These are phyloP conservation scores for Amblyteles armatorius DNA, from an alignment of 2,888 invertebrate species.

Conservation along the genomic window DNA sequence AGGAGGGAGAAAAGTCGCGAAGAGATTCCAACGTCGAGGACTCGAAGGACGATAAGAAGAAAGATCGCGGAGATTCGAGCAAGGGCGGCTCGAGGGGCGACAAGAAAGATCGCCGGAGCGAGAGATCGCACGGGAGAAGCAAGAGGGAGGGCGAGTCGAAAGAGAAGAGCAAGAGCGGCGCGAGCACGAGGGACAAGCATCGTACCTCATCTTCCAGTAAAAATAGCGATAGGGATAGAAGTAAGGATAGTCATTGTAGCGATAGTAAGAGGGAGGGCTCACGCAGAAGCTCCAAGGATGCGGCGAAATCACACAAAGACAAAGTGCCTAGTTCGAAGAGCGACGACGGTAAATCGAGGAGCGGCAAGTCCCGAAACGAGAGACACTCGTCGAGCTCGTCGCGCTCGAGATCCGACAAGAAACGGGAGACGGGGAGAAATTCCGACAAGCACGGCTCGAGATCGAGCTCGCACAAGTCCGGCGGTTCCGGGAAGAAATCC, in stretches of 20 bases:
- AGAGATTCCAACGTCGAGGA: constrained; percentile 35
- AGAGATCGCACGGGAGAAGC: constrained; percentile 65
- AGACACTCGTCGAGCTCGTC: constrained; percentile 78
- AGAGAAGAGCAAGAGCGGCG: constrained; percentile 76
- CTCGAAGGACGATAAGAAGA: constrained; percentile 60
- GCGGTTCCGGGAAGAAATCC: constrained; percentile 74
- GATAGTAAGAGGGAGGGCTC: constrained; percentile 70
- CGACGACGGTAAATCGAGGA: constrained; percentile 64
- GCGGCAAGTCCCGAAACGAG: constrained; percentile 74
- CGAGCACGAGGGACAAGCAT: constrained; percentile 72
- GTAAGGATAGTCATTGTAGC: constrained; percentile 69
- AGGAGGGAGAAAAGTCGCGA: constrained; percentile 67
- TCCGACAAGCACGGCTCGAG: constrained; percentile 69
- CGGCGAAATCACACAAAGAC: constrained; percentile 70
- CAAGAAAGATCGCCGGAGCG: constrained; percentile 69
- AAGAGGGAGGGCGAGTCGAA: constrained; percentile 79
- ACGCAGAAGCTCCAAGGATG: constrained; percentile 64
- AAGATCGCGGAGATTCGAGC: constrained; percentile 61
- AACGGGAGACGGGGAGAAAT: constrained; percentile 76
- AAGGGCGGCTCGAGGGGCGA: constrained; percentile 67
- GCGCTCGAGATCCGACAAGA: constrained; percentile 71
- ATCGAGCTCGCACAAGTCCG: constrained; percentile 76
- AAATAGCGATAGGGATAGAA: constrained; percentile 75
- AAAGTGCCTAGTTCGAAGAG: constrained; percentile 69
- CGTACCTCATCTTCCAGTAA: constrained; percentile 75